phyloP scores from a whole-genome alignment of 2,113 vertebrate genomes.

The Phalacrocorax aristotelis region DNA sequence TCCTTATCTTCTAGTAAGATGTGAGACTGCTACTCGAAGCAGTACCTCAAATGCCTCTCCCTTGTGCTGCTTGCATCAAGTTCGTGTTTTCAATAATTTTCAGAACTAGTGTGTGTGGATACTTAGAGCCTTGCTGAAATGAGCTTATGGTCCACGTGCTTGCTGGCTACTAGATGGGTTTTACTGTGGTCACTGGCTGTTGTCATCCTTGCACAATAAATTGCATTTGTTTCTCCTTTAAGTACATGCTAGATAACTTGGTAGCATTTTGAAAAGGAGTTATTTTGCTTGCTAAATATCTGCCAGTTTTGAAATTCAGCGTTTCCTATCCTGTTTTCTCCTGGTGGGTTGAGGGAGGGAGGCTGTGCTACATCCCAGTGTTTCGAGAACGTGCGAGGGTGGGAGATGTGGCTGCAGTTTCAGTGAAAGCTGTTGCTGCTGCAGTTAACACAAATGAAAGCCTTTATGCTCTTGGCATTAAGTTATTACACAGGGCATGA shows the following conservation, averaged over 20 bases:
- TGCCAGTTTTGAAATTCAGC: background rate
- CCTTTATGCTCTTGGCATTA: background rate
- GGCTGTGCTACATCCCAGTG: background rate
- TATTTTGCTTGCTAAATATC: background rate
- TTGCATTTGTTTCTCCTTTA: background rate
- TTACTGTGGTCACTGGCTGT: accelerated
- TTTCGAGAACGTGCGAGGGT: background rate
- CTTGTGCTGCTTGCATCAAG: background rate
- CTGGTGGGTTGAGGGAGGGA: background rate
- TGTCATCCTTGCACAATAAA: background rate
- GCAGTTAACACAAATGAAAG: background rate
- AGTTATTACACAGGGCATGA: background rate
- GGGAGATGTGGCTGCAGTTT: background rate
- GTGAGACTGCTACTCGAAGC: accelerated
- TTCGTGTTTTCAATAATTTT: background rate
- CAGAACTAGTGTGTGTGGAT: background rate
- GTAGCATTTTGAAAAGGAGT: too few species aligned
- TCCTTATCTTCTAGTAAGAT: background rate
- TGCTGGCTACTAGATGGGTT: accelerated
- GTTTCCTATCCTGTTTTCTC: background rate
- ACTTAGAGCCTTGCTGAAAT: background rate
- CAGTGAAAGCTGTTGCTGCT: background rate
- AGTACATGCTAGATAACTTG: too few species aligned
- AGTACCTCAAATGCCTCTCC: background rate
- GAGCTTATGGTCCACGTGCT: background rate